phyloP scores from a whole-genome alignment of 2,797 vertebrate genomes.

The Megalops cyprinoides region DNA sequence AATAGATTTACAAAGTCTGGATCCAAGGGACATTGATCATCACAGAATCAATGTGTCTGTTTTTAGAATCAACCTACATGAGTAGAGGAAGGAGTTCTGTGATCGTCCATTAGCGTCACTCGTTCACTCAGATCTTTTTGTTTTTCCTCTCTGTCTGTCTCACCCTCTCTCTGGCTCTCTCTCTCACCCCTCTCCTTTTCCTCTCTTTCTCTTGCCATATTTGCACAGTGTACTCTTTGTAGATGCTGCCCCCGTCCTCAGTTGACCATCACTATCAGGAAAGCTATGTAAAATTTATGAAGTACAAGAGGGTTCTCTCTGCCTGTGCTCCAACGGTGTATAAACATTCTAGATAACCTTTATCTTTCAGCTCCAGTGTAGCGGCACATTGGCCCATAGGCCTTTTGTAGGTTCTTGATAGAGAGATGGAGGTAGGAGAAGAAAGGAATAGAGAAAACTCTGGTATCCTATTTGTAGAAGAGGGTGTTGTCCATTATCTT shows the following conservation, averaged over 20 bases:
- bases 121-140: neutral
- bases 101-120: neutral
- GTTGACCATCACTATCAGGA: neutral
- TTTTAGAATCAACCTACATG: constrained; percentile 10
- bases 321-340: too few relatives aligned
- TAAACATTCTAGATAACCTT: too few relatives aligned
- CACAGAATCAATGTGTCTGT: neutral
- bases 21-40: neutral
- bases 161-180: neutral
- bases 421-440: too few relatives aligned
- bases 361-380: too few relatives aligned
- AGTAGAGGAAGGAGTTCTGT: neutral
- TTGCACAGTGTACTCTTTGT: neutral
- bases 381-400: too few relatives aligned
- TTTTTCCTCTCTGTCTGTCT: neutral
- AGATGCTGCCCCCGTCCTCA: neutral
- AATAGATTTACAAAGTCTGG: neutral
- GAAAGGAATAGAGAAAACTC: too few relatives aligned
- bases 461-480: too few relatives aligned
- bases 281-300: constrained; percentile 1
- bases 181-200: neutral
- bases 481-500: neutral
- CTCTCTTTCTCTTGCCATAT: neutral
- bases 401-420: too few relatives aligned
- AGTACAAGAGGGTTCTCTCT: neutral